Evolutionary conservation across 2,888 invertebrate genomes (phyloP).

Genomic region (Mystacides longicornis): DNA sequence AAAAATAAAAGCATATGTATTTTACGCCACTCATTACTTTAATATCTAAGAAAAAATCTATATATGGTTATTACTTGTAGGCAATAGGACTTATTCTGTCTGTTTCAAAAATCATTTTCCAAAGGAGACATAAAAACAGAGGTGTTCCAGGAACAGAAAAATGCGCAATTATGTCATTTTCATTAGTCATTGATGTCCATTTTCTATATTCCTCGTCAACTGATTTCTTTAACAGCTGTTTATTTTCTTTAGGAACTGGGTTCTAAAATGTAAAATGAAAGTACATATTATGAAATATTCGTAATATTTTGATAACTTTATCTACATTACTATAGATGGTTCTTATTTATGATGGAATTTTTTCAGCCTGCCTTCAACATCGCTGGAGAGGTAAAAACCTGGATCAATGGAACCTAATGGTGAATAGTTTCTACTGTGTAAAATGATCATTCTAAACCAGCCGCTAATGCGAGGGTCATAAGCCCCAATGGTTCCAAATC

Average conservation of each 20-base stretch:
- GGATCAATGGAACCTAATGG: too few species aligned
- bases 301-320: too few species aligned
- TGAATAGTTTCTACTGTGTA: too few species aligned
- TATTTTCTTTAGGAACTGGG: conserved; percentile 79
- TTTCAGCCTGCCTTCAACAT: too few species aligned
- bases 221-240: conserved; percentile 82
- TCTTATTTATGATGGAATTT: too few species aligned
- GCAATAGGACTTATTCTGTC: conserved; percentile 90
- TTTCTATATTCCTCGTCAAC: conserved; percentile 94
- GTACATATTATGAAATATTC: too few species aligned
- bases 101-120: conserved; percentile 93
- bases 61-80: conserved; percentile 60
- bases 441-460: too few species aligned
- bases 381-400: too few species aligned
- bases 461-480: too few species aligned
- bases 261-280: conserved; percentile 47
- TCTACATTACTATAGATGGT: too few species aligned
- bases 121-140: conserved; percentile 84
- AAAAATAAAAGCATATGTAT: not conserved
- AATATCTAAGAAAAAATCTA: not conserved
- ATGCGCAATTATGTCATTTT: conserved; percentile 92
- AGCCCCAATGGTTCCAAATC: too few species aligned
- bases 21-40: not conserved
- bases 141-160: conserved; percentile 92
- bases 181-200: conserved; percentile 95